These are phyloP conservation scores for Chaenogobius annularis DNA, from an alignment of 2,113 vertebrate species.

Conservation along the genomic window DNA sequence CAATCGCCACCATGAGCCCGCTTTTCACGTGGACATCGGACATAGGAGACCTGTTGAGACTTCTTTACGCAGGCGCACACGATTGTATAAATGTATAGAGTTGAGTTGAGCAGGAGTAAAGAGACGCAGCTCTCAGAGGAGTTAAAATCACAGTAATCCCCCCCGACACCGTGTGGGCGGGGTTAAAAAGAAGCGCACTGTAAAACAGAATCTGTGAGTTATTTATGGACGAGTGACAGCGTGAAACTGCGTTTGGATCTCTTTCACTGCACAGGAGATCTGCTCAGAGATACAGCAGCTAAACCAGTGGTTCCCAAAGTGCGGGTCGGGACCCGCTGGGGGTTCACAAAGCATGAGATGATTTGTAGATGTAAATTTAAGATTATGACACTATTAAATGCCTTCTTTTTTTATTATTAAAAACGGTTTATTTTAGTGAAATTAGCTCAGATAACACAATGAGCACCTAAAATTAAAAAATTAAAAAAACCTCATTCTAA, in stretches of 20 bases:
- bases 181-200: slow-evolving; percentile 34
- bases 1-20: slow-evolving; percentile 20
- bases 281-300: too few relatives aligned
- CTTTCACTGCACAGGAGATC: slow-evolving; percentile 10
- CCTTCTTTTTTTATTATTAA: too few relatives aligned
- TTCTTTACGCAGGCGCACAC: background rate
- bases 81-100: background rate
- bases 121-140: slow-evolving; percentile 5
- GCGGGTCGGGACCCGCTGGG: too few relatives aligned
- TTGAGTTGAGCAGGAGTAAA: slow-evolving; percentile 11
- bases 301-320: too few relatives aligned
- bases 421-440: too few relatives aligned
- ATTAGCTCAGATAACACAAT: too few relatives aligned
- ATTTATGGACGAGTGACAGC: background rate
- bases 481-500: too few relatives aligned
- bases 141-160: slow-evolving; percentile 44
- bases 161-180: slow-evolving; percentile 57
- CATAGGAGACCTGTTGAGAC: background rate
- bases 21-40: accelerated
- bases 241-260: background rate
- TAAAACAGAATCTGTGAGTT: background rate
- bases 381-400: too few relatives aligned
- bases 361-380: too few relatives aligned
- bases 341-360: too few relatives aligned
- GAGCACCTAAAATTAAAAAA: too few relatives aligned